Percentiles rank a stretch among this genome's conserved stretches.
Conservation (phyloP, 1,140 invertebrate genomes). For the Telenomus remus region DNA sequence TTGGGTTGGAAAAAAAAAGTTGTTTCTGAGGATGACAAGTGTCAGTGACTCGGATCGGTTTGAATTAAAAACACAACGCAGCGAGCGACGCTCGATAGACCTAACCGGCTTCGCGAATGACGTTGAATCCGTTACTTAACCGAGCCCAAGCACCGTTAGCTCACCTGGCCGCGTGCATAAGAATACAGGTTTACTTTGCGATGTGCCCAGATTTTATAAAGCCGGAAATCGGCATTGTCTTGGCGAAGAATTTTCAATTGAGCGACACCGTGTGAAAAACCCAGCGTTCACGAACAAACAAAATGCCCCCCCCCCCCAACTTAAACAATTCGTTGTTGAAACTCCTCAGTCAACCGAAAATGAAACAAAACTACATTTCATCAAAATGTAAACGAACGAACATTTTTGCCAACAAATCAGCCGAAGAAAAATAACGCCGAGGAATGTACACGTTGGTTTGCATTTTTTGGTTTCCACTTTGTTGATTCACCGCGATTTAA, state of each 20-base stretch:
- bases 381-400: no score
- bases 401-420: no score
- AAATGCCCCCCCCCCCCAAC: no score
- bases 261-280: no score
- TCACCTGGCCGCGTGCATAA: conserved; percentile 72
- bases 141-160: conserved; percentile 73
- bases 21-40: conserved; percentile 30
- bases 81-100: conserved; percentile 5
- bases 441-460: no score
- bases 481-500: no score
- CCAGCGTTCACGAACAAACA: no score
- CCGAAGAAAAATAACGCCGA: no score
- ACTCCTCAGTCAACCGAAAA: no score
- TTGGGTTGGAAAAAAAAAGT: conserved; percentile 9
- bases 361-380: no score
- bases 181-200: conserved; percentile 64
- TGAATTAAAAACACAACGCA: conserved; percentile 56
- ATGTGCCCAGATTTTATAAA: conserved; percentile 12
- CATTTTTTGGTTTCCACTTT: no score
- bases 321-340: no score
- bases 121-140: conserved; percentile 73
- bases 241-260: conserved; percentile 29
- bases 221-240: conserved; percentile 49
- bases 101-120: conserved; percentile 58
- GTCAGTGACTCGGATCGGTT: conserved; percentile 30